Conservation (phyloP, 2,113 vertebrate genomes). For the Aphyosemion australe region DNA sequence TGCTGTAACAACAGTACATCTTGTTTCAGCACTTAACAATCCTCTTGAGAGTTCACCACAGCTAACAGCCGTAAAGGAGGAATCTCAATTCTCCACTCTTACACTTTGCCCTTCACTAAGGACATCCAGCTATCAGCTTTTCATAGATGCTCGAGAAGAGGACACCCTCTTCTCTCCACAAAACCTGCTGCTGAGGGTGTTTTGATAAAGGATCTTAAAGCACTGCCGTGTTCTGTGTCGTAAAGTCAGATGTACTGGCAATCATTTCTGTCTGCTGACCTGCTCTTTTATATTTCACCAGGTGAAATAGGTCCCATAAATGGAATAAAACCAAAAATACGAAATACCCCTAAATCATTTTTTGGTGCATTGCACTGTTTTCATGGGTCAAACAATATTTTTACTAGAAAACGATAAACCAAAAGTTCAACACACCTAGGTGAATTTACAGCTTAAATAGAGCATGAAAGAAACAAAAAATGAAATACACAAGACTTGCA, state of each 20-base stretch:
- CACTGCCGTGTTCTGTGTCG: background rate
- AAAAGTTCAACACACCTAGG: too few species aligned
- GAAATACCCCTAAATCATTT: too few species aligned
- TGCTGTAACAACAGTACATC: background rate
- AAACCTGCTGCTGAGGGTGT: conserved; percentile 10
- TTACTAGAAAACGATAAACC: too few species aligned
- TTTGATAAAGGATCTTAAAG: conserved; percentile 23
- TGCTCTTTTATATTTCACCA: background rate
- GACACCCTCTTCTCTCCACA: conserved; percentile 8
- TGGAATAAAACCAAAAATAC: too few species aligned
- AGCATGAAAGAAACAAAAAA: too few species aligned
- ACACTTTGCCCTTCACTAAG: conserved; percentile 14
- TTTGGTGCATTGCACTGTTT: too few species aligned
- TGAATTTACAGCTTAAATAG: too few species aligned
- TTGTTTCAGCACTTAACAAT: conserved; percentile 3
- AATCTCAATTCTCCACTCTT: conserved; percentile 12
- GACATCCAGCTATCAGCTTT: conserved; percentile 18
- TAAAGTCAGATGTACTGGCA: conserved; percentile 32
- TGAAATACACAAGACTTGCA: too few species aligned
- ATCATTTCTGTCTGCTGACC: conserved; percentile 12
- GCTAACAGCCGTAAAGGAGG: conserved; percentile 14
- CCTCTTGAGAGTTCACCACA: conserved; percentile 15
- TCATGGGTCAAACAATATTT: too few species aligned
- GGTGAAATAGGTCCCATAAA: background rate
- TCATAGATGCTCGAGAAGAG: conserved; percentile 24